These are phyloP conservation scores for Sebastes cheni DNA, from an alignment of 2,797 vertebrate species.

Conservation along the genomic window DNA sequence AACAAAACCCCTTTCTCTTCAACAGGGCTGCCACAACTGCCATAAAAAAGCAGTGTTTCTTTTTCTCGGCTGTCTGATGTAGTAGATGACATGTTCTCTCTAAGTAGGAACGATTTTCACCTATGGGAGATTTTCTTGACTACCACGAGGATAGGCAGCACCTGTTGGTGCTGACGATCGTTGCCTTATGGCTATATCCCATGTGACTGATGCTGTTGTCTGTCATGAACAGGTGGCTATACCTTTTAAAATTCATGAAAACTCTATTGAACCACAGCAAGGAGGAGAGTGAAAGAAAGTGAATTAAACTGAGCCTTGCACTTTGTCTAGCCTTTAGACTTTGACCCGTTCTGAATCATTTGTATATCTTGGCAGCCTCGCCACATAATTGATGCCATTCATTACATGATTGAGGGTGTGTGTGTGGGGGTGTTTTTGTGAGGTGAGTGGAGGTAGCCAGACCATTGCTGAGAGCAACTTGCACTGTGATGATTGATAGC, in stretches of 20 bases:
- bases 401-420: conserved; percentile 71
- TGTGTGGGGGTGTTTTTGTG: conserved; percentile 42
- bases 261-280: conserved; percentile 34
- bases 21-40: conserved; percentile 34
- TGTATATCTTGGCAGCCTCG: conserved; percentile 64
- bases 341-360: conserved; percentile 60
- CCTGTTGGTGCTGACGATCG: conserved; percentile 32
- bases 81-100: conserved; percentile 42
- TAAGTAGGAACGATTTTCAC: conserved; percentile 33
- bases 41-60: conserved; percentile 29
- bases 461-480: conserved; percentile 66
- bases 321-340: conserved; percentile 49
- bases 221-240: conserved; percentile 42
- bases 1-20: conserved; percentile 41
- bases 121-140: conserved; percentile 26
- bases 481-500: conserved; percentile 69
- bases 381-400: conserved; percentile 73
- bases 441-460: conserved; percentile 59
- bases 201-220: conserved; percentile 63
- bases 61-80: conserved; percentile 34
- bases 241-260: conserved; percentile 69
- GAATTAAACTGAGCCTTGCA: conserved; percentile 47
- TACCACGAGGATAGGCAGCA: conserved; percentile 15
- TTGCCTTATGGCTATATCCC: conserved; percentile 51
- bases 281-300: conserved; percentile 27